These are phyloP conservation scores for Propsilocerus akamusi DNA, from an alignment of 1,140 invertebrate species.

Conservation along the genomic window DNA sequence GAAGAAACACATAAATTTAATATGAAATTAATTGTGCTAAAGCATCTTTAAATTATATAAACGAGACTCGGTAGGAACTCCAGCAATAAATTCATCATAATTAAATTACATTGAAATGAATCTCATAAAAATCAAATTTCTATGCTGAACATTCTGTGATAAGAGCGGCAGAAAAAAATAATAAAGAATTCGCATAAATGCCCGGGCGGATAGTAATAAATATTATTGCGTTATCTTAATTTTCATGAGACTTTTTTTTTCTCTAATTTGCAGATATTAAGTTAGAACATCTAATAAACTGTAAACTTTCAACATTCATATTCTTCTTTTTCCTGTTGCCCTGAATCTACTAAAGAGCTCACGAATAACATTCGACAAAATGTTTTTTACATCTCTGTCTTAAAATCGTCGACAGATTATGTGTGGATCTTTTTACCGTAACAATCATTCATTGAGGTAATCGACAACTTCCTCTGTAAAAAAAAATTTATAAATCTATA, in stretches of 20 bases:
- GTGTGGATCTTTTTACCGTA: conserved; percentile 4
- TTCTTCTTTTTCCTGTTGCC: too few relatives aligned
- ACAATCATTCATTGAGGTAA: conserved; percentile 2
- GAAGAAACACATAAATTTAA: background rate
- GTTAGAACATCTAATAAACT: too few relatives aligned
- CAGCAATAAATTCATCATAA: background rate
- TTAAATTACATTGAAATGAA: conserved; percentile 1
- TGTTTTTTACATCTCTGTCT: too few relatives aligned
- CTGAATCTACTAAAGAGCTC: too few relatives aligned
- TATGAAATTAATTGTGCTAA: background rate
- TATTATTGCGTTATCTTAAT: too few relatives aligned
- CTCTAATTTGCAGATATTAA: too few relatives aligned
- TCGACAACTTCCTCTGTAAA: conserved; percentile 4
- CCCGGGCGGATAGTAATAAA: background rate
- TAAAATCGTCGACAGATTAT: too few relatives aligned
- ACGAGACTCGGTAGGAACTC: too few relatives aligned
- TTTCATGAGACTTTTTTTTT: too few relatives aligned
- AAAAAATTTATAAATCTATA: too few relatives aligned
- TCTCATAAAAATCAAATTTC: background rate
- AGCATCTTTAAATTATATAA: background rate
- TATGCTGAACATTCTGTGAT: background rate
- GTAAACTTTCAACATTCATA: too few relatives aligned
- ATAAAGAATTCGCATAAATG: background rate
- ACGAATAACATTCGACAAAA: too few relatives aligned
- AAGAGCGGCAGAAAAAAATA: background rate